These are phyloP conservation scores for Actinia tenebrosa DNA, from an alignment of 64 coral and sea anemone species.

Conservation along the genomic window DNA sequence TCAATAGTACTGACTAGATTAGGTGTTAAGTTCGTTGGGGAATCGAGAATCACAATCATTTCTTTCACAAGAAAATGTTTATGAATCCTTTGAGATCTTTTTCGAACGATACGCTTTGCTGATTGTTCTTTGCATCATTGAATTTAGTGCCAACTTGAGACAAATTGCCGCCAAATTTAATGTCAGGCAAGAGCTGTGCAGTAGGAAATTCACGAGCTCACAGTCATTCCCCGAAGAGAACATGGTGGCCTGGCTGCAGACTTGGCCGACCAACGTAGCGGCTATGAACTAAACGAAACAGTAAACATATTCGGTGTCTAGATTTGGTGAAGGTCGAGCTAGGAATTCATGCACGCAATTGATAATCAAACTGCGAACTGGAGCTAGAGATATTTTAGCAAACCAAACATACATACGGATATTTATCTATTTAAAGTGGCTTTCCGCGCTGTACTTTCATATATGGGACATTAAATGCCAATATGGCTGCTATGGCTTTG, in stretches of 20 bases:
- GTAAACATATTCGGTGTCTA: too few species aligned
- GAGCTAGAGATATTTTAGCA: too few species aligned
- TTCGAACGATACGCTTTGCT: too few species aligned
- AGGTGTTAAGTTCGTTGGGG: background rate
- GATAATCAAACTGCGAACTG: too few species aligned
- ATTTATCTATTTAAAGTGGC: too few species aligned
- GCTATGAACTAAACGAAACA: too few species aligned
- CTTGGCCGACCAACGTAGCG: background rate
- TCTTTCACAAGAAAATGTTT: background rate
- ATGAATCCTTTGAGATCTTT: background rate
- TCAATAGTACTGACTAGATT: background rate
- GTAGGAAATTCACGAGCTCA: background rate
- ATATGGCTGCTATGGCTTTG: too few species aligned
- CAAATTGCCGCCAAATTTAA: slow-evolving; percentile 5
- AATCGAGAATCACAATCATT: background rate
- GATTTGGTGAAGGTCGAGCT: too few species aligned
- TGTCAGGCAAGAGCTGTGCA: background rate
- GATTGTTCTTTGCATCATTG: background rate
- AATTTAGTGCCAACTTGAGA: background rate
- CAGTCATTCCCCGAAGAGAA: background rate
- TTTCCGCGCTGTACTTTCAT: too few species aligned
- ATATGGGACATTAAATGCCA: too few species aligned
- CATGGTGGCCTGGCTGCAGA: background rate
- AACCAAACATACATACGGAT: too few species aligned
- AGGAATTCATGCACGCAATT: too few species aligned